phyloP scores from a whole-genome alignment of 2,113 vertebrate species.

The Pagrus major region DNA sequence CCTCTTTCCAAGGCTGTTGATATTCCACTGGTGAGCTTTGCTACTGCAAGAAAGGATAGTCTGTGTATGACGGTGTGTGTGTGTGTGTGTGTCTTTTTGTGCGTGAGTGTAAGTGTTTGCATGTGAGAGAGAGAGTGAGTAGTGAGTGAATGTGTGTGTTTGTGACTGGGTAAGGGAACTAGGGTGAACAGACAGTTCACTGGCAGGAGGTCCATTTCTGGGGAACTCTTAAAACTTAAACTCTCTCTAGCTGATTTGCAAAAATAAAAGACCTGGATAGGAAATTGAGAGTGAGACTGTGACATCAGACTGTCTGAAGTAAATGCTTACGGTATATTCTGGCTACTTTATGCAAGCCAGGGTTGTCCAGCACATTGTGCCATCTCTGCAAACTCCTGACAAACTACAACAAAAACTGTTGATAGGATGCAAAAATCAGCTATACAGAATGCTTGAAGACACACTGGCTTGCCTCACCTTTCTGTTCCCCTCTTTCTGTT shows the following conservation, averaged over 20 bases:
- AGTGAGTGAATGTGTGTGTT: background rate
- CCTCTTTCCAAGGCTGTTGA: constrained; percentile 52
- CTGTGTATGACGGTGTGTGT: background rate
- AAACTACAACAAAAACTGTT: too few species aligned
- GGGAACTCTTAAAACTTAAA: background rate
- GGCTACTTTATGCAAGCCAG: too few species aligned
- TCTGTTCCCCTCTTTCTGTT: too few species aligned
- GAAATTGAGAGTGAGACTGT: background rate
- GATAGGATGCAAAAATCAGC: too few species aligned
- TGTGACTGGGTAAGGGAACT: background rate
- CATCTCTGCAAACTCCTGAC: too few species aligned
- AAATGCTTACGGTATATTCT: too few species aligned
- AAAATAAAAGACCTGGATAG: background rate
- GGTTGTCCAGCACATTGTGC: too few species aligned
- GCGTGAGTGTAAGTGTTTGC: background rate
- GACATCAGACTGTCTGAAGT: background rate
- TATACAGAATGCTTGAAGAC: too few species aligned
- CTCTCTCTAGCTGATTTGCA: background rate
- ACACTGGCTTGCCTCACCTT: too few species aligned
- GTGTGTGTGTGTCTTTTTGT: background rate
- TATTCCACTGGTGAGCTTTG: constrained; percentile 59
- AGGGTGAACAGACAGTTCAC: background rate
- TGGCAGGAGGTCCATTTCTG: background rate
- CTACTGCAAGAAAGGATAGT: background rate
- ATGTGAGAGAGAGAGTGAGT: background rate